Conservation (phyloP, 2,113 vertebrate genomes). For the Podarcis cretensis region DNA sequence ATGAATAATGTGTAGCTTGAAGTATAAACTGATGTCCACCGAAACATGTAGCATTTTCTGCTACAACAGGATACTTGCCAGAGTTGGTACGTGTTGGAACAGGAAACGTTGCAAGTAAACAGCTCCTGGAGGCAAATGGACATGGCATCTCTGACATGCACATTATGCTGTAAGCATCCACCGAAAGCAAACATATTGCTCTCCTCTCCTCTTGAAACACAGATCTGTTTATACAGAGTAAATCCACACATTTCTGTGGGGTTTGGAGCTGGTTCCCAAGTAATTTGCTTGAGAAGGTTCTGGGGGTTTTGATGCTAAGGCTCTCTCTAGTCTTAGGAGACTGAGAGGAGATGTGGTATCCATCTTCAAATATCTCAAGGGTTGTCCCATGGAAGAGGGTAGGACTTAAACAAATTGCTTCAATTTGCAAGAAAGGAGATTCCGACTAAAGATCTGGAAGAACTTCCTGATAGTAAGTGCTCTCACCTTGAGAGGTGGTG, state of each 20-base stretch:
- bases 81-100: rapidly evolving
- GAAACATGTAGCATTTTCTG: not conserved
- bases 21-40: not conserved
- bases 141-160: not conserved
- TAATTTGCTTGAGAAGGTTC: not conserved
- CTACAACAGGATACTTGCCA: not conserved
- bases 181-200: not conserved
- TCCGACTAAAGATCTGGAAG: not conserved
- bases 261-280: not conserved
- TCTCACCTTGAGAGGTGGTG: not conserved
- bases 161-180: not conserved
- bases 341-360: not conserved
- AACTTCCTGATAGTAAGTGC: not conserved
- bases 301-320: not conserved
- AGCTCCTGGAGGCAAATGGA: not conserved
- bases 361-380: too few species aligned
- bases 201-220: not conserved
- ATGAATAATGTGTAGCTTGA: not conserved
- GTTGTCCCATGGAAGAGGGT: too few species aligned
- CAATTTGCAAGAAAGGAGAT: too few species aligned
- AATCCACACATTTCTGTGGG: not conserved
- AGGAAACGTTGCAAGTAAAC: not conserved
- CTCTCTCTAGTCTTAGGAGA: not conserved
- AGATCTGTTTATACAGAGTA: not conserved
- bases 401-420: too few species aligned